Evolutionary conservation across 2,113 vertebrate species (phyloP).

Genomic region (Chaenocephalus aceratus): DNA sequence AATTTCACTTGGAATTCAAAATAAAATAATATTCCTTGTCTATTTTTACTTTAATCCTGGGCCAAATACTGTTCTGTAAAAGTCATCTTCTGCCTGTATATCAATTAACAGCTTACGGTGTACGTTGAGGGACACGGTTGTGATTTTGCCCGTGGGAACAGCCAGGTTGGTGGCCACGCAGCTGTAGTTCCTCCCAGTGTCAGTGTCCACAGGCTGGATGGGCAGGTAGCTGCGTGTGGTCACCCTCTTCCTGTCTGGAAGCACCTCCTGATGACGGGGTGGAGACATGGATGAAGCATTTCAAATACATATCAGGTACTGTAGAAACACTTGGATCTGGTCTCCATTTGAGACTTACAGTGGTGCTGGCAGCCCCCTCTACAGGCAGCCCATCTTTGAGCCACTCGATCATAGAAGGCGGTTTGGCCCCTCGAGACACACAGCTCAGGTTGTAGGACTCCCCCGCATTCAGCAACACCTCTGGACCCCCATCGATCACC

Average conservation of each 20-base stretch:
- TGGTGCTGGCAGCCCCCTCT: slow-evolving; percentile 87
- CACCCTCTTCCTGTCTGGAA: slow-evolving; percentile 91
- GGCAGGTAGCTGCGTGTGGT: slow-evolving; percentile 90
- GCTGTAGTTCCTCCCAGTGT: slow-evolving; percentile 91
- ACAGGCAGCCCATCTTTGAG: slow-evolving; percentile 90
- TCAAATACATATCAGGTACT: background rate
- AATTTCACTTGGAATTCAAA: too few species aligned
- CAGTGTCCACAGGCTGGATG: slow-evolving; percentile 89
- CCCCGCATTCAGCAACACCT: slow-evolving; percentile 91
- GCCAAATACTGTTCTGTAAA: too few species aligned
- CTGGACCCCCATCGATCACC: slow-evolving; percentile 89
- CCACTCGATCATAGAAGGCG: slow-evolving; percentile 90
- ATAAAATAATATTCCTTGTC: too few species aligned
- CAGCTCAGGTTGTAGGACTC: slow-evolving; percentile 93
- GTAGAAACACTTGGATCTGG: background rate
- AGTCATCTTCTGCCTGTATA: background rate
- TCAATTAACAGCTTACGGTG: slow-evolving; percentile 86
- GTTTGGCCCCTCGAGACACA: slow-evolving; percentile 92
- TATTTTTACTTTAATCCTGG: too few species aligned
- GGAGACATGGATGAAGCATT: background rate
- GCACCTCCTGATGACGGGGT: slow-evolving; percentile 83
- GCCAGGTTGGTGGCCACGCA: slow-evolving; percentile 91
- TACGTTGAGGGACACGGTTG: slow-evolving; percentile 90
- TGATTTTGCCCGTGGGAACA: slow-evolving; percentile 87
- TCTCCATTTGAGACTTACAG: slow-evolving; percentile 76